phyloP scores from a whole-genome alignment of 2,113 vertebrate species.

The Zosterops borbonicus region DNA sequence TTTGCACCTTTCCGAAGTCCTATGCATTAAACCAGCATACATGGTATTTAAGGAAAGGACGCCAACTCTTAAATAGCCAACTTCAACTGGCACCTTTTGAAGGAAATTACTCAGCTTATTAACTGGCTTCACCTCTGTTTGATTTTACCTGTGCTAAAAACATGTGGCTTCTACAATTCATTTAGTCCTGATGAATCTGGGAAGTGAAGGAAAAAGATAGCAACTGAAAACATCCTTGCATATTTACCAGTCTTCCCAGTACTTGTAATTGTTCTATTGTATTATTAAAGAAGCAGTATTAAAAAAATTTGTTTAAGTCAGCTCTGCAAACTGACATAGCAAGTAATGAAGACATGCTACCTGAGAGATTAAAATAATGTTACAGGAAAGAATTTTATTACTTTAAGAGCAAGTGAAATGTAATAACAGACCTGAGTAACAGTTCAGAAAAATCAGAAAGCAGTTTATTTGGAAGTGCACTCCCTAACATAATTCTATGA shows the following conservation, averaged over 20 bases:
- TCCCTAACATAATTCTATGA: not conserved
- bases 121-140: not conserved
- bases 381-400: not conserved
- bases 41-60: not conserved
- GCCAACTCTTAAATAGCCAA: not conserved
- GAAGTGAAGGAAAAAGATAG: not conserved
- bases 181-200: not conserved
- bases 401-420: not conserved
- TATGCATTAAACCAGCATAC: not conserved
- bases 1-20: not conserved
- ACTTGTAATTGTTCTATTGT: not conserved
- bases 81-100: not conserved
- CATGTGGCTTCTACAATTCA: slow-evolving; percentile 6
- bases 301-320: not conserved
- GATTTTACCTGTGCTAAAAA: slow-evolving; percentile 34
- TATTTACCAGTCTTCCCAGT: not conserved
- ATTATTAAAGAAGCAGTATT: not conserved
- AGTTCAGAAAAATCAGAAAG: not conserved
- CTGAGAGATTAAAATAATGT: not conserved
- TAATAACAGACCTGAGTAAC: not conserved
- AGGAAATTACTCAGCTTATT: not conserved
- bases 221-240: not conserved
- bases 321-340: not conserved
- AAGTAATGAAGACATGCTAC: not conserved
- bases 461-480: not conserved